Percentiles rank a stretch among this genome's conserved stretches.
Evolutionary conservation across 2,113 vertebrate genomes (phyloP).

Genomic region (Kobus ellipsiprymnus): DNA sequence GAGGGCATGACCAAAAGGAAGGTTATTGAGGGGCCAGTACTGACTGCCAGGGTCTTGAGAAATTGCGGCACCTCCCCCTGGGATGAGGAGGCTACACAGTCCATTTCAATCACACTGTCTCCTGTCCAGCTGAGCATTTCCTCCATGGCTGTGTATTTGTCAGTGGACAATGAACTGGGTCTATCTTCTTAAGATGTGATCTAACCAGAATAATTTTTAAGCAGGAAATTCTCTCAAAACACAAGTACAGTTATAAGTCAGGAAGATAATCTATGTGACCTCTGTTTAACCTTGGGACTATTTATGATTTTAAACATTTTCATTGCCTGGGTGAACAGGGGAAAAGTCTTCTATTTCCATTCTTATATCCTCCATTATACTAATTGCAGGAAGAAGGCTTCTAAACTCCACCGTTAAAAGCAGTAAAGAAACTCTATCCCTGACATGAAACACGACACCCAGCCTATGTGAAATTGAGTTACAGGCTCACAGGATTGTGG

Average conservation of each 20-base stretch:
- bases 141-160: background rate
- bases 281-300: conserved; percentile 35
- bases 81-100: background rate
- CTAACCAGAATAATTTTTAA: background rate
- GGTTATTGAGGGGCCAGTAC: no score
- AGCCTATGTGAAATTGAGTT: conserved; percentile 41
- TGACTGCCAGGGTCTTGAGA: background rate
- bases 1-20: background rate
- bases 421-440: conserved; percentile 31
- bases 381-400: conserved; percentile 60
- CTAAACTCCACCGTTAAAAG: conserved; percentile 35
- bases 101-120: background rate
- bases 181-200: background rate
- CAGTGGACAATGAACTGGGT: background rate
- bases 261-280: background rate
- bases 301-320: conserved; percentile 50
- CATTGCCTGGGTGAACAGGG: conserved; percentile 33
- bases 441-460: background rate
- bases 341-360: conserved; percentile 48
- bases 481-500: background rate
- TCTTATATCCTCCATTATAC: conserved; percentile 35
- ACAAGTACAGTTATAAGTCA: background rate
- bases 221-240: background rate
- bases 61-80: background rate
- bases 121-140: background rate